phyloP scores from a whole-genome alignment of 2,113 vertebrate genomes.

The Hyla sarda region DNA sequence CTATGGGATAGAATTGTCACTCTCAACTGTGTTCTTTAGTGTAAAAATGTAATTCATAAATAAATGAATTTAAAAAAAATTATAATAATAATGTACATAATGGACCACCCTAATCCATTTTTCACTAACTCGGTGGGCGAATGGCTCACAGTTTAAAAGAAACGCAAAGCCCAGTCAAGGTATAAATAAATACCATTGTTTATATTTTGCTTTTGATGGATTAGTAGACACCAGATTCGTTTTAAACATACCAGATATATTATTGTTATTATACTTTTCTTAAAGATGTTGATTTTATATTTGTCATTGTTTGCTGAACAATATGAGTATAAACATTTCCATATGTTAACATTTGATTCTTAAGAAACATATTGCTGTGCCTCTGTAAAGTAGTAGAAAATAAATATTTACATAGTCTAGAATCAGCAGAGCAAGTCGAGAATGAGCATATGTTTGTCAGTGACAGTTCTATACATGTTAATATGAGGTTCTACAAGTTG shows the following conservation, averaged over 20 bases:
- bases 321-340: background rate
- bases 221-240: background rate
- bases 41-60: too few relatives aligned
- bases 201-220: too few relatives aligned
- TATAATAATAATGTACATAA: too few relatives aligned
- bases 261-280: background rate
- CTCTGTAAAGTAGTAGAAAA: background rate
- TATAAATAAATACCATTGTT: too few relatives aligned
- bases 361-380: constrained; percentile 2
- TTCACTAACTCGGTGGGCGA: too few relatives aligned
- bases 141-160: too few relatives aligned
- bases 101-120: too few relatives aligned
- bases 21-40: too few relatives aligned
- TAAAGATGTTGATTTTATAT: background rate
- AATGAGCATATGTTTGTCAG: background rate
- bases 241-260: background rate
- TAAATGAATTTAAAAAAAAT: too few relatives aligned
- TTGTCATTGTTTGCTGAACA: background rate
- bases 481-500: background rate
- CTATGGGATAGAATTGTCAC: too few relatives aligned
- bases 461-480: background rate
- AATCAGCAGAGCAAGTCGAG: background rate
- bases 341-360: background rate
- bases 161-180: too few relatives aligned
- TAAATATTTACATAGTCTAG: constrained; percentile 5